Evolutionary conservation across 2,113 vertebrate species (phyloP).

Genomic region (Macrotis lagotis): DNA sequence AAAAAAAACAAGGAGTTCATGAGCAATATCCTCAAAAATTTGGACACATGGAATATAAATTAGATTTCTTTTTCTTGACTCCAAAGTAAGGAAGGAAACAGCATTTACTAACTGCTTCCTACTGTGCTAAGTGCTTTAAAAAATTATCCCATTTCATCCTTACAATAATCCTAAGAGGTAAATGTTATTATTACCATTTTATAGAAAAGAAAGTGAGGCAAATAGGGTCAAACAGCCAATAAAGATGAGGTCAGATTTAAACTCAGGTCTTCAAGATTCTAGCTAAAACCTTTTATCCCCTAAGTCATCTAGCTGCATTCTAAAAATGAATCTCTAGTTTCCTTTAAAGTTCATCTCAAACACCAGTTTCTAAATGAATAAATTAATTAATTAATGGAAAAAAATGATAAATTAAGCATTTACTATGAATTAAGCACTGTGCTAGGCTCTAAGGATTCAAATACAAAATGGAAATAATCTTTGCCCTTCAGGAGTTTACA

Average conservation of each 20-base stretch:
- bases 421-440: neutral
- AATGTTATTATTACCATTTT: no score
- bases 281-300: neutral
- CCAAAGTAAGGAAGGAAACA: neutral
- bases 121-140: neutral
- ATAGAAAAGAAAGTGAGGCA: neutral
- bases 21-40: neutral
- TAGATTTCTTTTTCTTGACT: neutral
- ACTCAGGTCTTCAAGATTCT: neutral
- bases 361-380: neutral
- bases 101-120: neutral
- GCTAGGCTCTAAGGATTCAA: neutral
- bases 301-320: neutral
- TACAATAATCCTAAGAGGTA: no score
- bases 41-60: neutral
- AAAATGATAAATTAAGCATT: neutral
- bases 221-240: neutral
- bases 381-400: neutral
- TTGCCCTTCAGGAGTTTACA: neutral
- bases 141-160: neutral
- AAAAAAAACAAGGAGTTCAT: neutral
- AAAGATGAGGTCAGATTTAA: neutral
- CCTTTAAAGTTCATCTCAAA: neutral
- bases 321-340: neutral
- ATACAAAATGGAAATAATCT: neutral